Conservation (phyloP, 2,888 invertebrate species). For the Drosophila neonasuta region DNA sequence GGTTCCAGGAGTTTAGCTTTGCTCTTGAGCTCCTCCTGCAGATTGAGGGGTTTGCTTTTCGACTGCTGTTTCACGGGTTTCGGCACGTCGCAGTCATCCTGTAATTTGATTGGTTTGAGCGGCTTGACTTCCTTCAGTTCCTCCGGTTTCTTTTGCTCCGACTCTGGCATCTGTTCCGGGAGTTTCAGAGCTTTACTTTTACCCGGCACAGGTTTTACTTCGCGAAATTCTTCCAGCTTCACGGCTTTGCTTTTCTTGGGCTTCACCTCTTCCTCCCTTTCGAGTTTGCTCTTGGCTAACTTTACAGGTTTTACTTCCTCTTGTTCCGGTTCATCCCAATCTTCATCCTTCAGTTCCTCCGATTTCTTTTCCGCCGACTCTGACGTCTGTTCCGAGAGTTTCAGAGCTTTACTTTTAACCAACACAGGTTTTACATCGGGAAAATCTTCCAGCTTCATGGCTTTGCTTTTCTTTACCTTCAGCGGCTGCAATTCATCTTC, state of each 20-base stretch:
- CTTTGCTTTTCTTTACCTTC: background rate
- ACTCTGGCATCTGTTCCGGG: background rate
- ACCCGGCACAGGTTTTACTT: no score
- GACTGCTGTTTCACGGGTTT: background rate
- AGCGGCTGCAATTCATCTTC: background rate
- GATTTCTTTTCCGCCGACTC: background rate
- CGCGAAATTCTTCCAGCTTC: background rate
- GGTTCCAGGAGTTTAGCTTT: constrained; percentile 6
- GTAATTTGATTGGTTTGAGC: background rate
- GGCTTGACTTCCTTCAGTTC: background rate
- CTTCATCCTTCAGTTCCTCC: background rate
- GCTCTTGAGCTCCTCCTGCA: constrained; percentile 3
- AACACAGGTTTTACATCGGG: no score
- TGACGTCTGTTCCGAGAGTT: background rate
- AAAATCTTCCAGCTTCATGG: background rate
- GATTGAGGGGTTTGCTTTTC: constrained; percentile 6
- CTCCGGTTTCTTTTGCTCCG: background rate
- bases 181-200: background rate
- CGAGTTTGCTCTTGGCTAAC: background rate
- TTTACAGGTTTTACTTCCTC: background rate
- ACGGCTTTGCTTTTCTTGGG: background rate
- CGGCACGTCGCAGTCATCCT: background rate
- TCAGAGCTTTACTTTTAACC: background rate
- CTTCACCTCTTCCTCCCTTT: background rate
- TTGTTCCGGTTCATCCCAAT: background rate